A percentile compares a stretch with the other conserved stretches of the same genome.
phyloP scores from a whole-genome alignment of 2,888 invertebrate species.

The Leptinotarsa haldemani region DNA sequence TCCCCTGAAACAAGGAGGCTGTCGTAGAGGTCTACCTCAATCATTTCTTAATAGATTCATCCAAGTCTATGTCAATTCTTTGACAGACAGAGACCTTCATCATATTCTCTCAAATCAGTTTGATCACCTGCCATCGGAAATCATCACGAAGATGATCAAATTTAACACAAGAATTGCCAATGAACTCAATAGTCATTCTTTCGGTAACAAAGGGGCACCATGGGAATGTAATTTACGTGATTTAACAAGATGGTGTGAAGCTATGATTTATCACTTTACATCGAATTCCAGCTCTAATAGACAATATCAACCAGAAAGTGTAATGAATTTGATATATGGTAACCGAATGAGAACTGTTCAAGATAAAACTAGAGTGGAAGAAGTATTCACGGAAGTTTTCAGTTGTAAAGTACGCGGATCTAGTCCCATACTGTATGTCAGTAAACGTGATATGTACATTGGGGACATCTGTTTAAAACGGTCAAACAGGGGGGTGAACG shows the following conservation, averaged over 20 bases:
- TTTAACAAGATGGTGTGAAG: constrained; percentile 92
- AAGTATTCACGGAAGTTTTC: constrained; percentile 67
- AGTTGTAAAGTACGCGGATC: constrained; percentile 68
- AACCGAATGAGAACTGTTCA: constrained; percentile 85
- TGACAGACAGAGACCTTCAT: constrained; percentile 74
- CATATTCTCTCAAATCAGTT: constrained; percentile 78
- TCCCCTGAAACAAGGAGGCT: constrained; percentile 95
- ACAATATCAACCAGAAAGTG: constrained; percentile 66
- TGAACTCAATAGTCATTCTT: constrained; percentile 73
- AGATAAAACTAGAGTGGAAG: constrained; percentile 79
- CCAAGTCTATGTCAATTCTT: constrained; percentile 80
- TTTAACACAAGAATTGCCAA: constrained; percentile 80
- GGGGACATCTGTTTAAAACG: constrained; percentile 73
- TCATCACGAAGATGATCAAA: constrained; percentile 78
- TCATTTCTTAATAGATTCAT: constrained; percentile 98
- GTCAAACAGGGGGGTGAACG: constrained; percentile 52
- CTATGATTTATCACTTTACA: constrained; percentile 68
- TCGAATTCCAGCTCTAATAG: constrained; percentile 37
- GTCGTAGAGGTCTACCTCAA: constrained; percentile 92
- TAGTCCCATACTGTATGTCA: constrained; percentile 72
- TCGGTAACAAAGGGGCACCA: constrained; percentile 88
- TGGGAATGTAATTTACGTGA: constrained; percentile 99
- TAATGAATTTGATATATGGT: constrained; percentile 83
- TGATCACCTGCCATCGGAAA: constrained; percentile 70
- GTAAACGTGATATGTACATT: constrained; percentile 70